These are phyloP conservation scores for Zygaena filipendulae DNA, from an alignment of 2,888 invertebrate species.

Conservation along the genomic window DNA sequence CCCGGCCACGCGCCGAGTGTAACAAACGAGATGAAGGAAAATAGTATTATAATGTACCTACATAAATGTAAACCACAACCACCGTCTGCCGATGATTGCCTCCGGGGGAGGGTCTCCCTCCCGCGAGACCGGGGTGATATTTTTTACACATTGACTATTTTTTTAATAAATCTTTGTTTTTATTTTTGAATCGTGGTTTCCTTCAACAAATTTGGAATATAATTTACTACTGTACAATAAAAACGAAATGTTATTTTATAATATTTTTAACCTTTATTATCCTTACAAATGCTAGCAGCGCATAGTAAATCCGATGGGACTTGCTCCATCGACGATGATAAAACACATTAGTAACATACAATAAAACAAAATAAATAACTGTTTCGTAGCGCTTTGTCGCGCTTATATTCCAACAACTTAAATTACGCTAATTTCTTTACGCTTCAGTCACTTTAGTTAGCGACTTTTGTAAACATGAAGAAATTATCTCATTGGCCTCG, in stretches of 20 bases:
- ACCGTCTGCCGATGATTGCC: constrained; percentile 52
- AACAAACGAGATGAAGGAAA: constrained; percentile 22
- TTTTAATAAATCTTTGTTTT: constrained; percentile 56
- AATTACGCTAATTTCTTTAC: constrained; percentile 49
- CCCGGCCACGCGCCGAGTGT: constrained; percentile 18
- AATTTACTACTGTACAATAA: too few relatives aligned
- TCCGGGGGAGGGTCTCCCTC: too few relatives aligned
- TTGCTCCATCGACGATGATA: constrained; percentile 38
- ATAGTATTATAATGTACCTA: constrained; percentile 60
- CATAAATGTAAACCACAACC: constrained; percentile 45
- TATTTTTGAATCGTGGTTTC: constrained; percentile 31
- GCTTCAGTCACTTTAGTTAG: constrained; percentile 55
- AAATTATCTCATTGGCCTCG: constrained; percentile 60
- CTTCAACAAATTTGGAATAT: constrained; percentile 15
- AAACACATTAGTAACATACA: constrained; percentile 62
- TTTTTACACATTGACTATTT: too few relatives aligned
- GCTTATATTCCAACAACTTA: constrained; percentile 32
- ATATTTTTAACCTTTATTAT: constrained; percentile 46
- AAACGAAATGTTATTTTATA: too few relatives aligned
- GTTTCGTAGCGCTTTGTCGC: constrained; percentile 39
- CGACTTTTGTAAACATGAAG: constrained; percentile 52
- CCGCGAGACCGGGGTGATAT: too few relatives aligned
- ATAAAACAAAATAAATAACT: constrained; percentile 63
- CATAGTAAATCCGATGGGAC: constrained; percentile 43
- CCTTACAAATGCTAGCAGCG: constrained; percentile 59